Evolutionary conservation across 2,797 vertebrate genomes (phyloP).

Genomic region (Uromys caudimaculatus): DNA sequence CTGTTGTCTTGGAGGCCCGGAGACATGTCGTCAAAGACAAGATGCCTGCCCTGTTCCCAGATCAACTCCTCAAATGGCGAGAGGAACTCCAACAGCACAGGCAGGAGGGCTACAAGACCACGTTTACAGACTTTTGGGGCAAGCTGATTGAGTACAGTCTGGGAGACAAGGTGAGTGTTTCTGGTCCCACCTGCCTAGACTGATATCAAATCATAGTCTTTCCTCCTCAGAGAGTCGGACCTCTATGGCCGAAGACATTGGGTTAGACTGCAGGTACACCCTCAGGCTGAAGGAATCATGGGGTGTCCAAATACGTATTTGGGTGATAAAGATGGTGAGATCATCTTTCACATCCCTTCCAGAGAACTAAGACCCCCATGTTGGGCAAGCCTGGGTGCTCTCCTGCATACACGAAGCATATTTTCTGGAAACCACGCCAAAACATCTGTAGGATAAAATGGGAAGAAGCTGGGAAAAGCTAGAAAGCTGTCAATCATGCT

Average conservation of each 20-base stretch:
- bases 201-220: neutral
- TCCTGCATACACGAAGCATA: neutral
- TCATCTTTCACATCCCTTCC: neutral
- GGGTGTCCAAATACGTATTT: neutral
- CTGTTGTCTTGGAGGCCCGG: slow-evolving; percentile 82
- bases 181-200: neutral
- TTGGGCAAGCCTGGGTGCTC: neutral
- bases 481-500: neutral
- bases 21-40: slow-evolving; percentile 88
- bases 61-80: slow-evolving; percentile 87
- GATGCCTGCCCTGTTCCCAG: slow-evolving; percentile 84
- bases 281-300: neutral
- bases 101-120: slow-evolving; percentile 88
- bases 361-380: neutral
- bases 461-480: neutral
- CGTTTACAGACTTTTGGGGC: slow-evolving; percentile 90
- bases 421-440: neutral
- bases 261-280: neutral
- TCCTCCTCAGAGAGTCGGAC: neutral
- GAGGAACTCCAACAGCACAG: slow-evolving; percentile 86
- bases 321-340: neutral
- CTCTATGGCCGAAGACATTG: neutral
- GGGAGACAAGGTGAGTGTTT: slow-evolving; percentile 88
- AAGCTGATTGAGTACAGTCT: slow-evolving; percentile 90
- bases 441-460: neutral